Percentiles rank a stretch among this genome's conserved stretches.
These are phyloP conservation scores for Agrotis segetum DNA, from an alignment of 2,888 invertebrate species.

Conservation along the genomic window DNA sequence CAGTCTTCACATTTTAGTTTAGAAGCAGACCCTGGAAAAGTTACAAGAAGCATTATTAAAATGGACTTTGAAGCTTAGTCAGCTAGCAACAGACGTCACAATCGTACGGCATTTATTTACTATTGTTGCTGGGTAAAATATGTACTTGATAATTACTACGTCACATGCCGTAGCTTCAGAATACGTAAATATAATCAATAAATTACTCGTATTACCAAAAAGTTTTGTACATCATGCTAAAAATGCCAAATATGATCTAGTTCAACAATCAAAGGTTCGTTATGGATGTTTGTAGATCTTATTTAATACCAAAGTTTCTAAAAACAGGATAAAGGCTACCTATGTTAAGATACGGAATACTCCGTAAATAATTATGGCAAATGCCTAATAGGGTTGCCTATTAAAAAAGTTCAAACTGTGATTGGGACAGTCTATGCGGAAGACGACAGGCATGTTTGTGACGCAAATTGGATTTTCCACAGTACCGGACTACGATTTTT, in stretches of 20 bases:
- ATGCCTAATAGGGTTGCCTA: no score
- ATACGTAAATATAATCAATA: not conserved
- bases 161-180: slow-evolving; percentile 2
- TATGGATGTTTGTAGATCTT: not conserved
- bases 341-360: no score
- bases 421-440: not conserved
- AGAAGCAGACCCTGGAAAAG: not conserved
- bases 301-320: no score
- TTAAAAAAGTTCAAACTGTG: no score
- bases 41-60: no score
- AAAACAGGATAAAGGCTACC: no score
- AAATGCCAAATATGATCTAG: slow-evolving; percentile 5
- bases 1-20: not conserved
- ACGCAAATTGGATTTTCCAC: not conserved
- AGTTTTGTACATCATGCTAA: not conserved
- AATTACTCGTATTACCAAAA: slow-evolving; percentile 10
- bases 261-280: not conserved
- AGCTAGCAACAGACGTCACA: not conserved
- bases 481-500: not conserved
- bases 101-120: slow-evolving; percentile 6
- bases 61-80: not conserved
- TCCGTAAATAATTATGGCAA: no score
- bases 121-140: slow-evolving; percentile 9
- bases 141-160: slow-evolving; percentile 33
- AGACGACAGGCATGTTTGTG: not conserved